A percentile compares a stretch with the other conserved stretches of the same genome.
These are phyloP conservation scores for Spinibarbus caldwelli DNA, from an alignment of 2,797 vertebrate species.

Conservation along the genomic window DNA sequence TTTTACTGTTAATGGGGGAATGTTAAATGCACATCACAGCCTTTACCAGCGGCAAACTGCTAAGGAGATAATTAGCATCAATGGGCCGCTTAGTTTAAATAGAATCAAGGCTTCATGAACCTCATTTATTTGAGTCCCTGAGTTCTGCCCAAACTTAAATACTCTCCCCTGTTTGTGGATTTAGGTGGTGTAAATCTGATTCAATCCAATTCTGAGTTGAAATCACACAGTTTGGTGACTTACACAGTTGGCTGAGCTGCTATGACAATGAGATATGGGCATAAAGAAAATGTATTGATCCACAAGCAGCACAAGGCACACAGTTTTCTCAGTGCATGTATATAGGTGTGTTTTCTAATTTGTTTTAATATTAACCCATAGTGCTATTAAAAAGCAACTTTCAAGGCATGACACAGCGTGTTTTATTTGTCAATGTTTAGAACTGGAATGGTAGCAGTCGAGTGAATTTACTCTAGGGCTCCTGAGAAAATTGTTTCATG, in stretches of 20 bases:
- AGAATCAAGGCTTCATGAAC: slow-evolving; percentile 54
- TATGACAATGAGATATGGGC: slow-evolving; percentile 30
- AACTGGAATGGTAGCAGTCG: slow-evolving; percentile 4
- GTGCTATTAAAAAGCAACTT: background rate
- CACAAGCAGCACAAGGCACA: slow-evolving; percentile 23
- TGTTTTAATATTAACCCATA: background rate
- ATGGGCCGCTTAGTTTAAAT: slow-evolving; percentile 63
- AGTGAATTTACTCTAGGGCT: slow-evolving; percentile 36
- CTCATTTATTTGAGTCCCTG: slow-evolving; percentile 26
- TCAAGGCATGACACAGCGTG: background rate
- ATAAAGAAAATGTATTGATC: slow-evolving; percentile 48
- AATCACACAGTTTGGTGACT: slow-evolving; percentile 50
- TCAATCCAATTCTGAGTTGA: slow-evolving; percentile 48
- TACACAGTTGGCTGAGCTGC: slow-evolving; percentile 53
- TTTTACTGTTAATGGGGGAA: slow-evolving; percentile 53
- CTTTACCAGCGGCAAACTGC: slow-evolving; percentile 64
- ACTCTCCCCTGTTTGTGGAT: slow-evolving; percentile 45
- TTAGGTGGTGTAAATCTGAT: slow-evolving; percentile 34
- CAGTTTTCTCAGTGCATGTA: slow-evolving; percentile 30
- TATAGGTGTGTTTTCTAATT: slow-evolving; percentile 1
- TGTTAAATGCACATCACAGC: slow-evolving; percentile 65
- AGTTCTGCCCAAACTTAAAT: slow-evolving; percentile 44
- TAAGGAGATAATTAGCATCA: slow-evolving; percentile 68
- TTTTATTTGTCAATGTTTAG: slow-evolving; percentile 1
- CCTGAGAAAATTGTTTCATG: slow-evolving; percentile 57